Evolutionary conservation across 2,888 invertebrate species (phyloP), one percentile per base, ranked within the genome.

Genomic region (Coenonympha arcania): DNA sequence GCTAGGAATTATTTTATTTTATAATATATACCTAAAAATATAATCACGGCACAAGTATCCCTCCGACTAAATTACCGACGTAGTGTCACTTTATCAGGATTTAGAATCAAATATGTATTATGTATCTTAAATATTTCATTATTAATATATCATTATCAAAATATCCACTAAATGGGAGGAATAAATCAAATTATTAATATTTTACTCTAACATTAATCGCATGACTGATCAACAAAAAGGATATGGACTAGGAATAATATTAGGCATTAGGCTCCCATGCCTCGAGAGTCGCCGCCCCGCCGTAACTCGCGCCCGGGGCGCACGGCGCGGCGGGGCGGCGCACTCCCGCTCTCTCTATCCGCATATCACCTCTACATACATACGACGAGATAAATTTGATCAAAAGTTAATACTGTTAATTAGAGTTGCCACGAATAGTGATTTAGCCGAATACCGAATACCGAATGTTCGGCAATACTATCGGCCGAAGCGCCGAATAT

Each of bases 11-110:
- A 85, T 82, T 78, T 83, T 76, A 83, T 84, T 78, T 83, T 76
- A 83, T 84, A 86, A 85, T 85, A 86, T 86, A 86, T 85, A 86
- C 86, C 85, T 86, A 86, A 85, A 86, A 86, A 86, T 86, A 86
- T 86, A 86, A 86, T 86, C 86, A 86, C 86, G 86, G 86, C 87
- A 86, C 86, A 86, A 85, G 86, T 86, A 86, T 86, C 86, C 86
- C 86, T 85, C 86, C 86, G 86, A 86, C 85, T 86, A 86, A 84
- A 82, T 82, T 83, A 85, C 86, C 84, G 83, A 86, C 77, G 77
- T 86, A 85, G 85, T 86, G 85, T 85, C 84, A 84, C 84, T 83
- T 86, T 86, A 85, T 85, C 86, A 85, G 86, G 86, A 86, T 86
- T 86, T 86, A 86, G 85, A 86, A 86, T 86, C 86, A 85, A 86